These are phyloP conservation scores for Aurelia sp. DNA, from an alignment of 30 jellyfish, hydroid and myxozoan genomes.

Conservation along the genomic window DNA sequence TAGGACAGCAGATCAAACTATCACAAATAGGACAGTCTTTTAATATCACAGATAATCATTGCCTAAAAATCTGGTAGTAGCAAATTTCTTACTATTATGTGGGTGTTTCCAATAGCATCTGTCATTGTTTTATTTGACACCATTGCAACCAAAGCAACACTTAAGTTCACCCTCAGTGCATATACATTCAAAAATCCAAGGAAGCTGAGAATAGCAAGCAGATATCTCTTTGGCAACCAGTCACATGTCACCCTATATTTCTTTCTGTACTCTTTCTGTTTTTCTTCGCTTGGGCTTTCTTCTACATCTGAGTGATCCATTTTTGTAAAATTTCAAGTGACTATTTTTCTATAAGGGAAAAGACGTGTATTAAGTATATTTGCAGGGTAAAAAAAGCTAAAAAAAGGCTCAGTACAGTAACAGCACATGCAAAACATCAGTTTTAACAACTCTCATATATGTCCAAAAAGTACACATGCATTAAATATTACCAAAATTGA, in stretches of 20 bases:
- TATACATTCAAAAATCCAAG: constrained; percentile 95
- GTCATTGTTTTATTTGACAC: constrained; percentile 76
- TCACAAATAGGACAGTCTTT: too few relatives aligned
- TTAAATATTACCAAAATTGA: too few relatives aligned
- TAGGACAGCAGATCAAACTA: too few relatives aligned
- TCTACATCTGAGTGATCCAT: constrained; percentile 28
- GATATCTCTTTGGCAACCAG: constrained; percentile 91
- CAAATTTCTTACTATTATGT: constrained; percentile 53
- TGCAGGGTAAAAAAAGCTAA: too few relatives aligned
- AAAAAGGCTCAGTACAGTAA: too few relatives aligned
- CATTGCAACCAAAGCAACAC: constrained; percentile 99
- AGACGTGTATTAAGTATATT: too few relatives aligned
- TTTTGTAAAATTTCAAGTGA: not conserved
- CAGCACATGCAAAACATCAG: too few relatives aligned
- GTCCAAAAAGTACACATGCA: too few relatives aligned
- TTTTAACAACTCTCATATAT: too few relatives aligned
- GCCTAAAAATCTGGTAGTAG: not conserved
- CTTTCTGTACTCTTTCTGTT: not conserved
- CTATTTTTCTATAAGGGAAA: too few relatives aligned
- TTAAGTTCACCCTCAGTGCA: constrained; percentile 91
- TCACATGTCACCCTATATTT: constrained; percentile 62
- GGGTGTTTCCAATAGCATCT: constrained; percentile 67
- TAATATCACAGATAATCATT: too few relatives aligned
- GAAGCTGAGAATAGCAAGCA: constrained; percentile 88
- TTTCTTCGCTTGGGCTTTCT: constrained; percentile 17